Base-by-base conservation (phyloP, 2,113 vertebrate genomes). In the Takifugu flavidus region DNA sequence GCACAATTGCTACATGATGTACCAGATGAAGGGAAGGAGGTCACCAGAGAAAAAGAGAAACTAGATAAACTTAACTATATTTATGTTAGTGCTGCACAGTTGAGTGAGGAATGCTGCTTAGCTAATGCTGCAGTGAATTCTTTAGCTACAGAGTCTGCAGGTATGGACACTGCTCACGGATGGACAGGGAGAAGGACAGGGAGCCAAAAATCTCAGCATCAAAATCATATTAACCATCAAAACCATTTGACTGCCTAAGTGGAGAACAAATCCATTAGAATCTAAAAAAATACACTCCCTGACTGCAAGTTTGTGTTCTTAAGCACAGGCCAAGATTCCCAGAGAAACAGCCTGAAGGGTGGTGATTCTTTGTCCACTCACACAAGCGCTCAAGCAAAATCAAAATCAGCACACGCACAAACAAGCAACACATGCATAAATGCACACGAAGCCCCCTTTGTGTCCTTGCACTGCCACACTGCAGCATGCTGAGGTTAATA, bases 401-500 rank as follows among this genome's bases (percentile, higher is more conserved):
- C 54, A 29, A n/a, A 39, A 39, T 7, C 34, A 39, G 25, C 50
- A 26, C 25, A 47, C 13, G 50, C 50, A 26, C 6, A 34, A 72
- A 60, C 34, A 39, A 6, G 60, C 46, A 61, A 49, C 62, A 25
- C 70, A 59, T 39, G 50, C 46, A 61, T 46, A 62, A 29, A 42
- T 67, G 49, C 56, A 56, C 34, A 58, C 34, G n/a, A 47, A 31
- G 13, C 27, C 56, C 59, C 34, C 62, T 62, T 20, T 29, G 45
- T 58, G 65, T 59, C 55, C 46, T 56, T 74, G 62, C 67, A 49
- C 62, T 66, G 82, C 72, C 67, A 77, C 57, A 25, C 49, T 64
- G 57, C 60, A 75, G 63, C 29, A 29, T 25, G 12, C 63, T 45
- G 31, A 13, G 56, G 52, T 70, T 81, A 85, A 88, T 71, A 65